Evolutionary conservation across 2,797 vertebrate species (phyloP), one percentile per base, ranked within the genome.

Genomic region (Myripristis jacobus): DNA sequence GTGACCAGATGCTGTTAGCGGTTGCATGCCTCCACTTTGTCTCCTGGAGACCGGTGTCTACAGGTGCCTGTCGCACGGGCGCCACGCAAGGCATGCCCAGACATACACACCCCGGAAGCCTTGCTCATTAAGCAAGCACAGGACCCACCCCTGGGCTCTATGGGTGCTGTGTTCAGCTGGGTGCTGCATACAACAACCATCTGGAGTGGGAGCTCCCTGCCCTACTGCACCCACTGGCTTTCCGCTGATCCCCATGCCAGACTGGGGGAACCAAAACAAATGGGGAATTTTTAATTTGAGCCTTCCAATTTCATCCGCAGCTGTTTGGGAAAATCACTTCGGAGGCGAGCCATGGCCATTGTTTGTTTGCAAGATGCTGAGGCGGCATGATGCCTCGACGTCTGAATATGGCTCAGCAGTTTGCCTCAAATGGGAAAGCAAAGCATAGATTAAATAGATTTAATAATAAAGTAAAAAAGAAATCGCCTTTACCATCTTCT

Each of bases 331-430:
- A 15, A 85, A 61, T 55, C 59, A 56, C 58, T 74, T 50, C 4
- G 27, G 24, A 44, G 36, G 47, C 69, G 43, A n/a, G 66, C 81
- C 68, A 44, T 2, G 55, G 44, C 31, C 38, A n/a, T 60, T 51
- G 78, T 83, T 70, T 76, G 65, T 60, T 48, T 69, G 64, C 0
- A 22, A 80, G 70, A 47, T 76, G 82, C 86, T 85, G 86, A 82
- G 63, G 70, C 54, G 13, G 77, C 81, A 63, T 19, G 59, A 73
- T 57, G 62, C 5, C 60, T 19, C 3, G 1, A 44, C 12, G 4
- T 27, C 50, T 16, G 56, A 41, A 58, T 58, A 12, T 58, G 56
- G 21, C 12, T 89, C 82, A 86, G 82, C 84, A 83, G 48, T 86
- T 87, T 85, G 65, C 34, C 2, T 61, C n/a, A 25, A 55, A 43